A percentile compares a stretch with the other conserved stretches of the same genome.
Conservation (phyloP, 2,113 vertebrate species). For the Furnarius figulus region DNA sequence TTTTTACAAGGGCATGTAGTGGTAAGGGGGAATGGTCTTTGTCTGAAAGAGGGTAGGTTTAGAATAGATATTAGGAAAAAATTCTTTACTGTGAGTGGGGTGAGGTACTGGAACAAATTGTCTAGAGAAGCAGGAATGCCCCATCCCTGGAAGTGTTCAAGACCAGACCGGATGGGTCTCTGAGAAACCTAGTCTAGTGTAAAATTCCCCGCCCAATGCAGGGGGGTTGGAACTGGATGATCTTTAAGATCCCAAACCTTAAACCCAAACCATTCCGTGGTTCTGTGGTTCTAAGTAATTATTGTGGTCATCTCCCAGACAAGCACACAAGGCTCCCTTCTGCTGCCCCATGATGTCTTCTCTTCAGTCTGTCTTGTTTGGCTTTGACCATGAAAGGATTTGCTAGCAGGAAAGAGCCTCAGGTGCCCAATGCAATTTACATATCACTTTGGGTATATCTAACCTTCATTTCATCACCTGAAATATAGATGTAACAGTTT, state of each 20-base stretch:
- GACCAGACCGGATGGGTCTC: background rate
- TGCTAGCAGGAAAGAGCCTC: background rate
- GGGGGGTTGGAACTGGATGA: background rate
- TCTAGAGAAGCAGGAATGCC: background rate
- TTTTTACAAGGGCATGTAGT: background rate
- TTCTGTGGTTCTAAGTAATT: background rate
- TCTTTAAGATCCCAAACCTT: background rate
- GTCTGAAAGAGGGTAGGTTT: background rate
- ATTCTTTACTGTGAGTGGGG: background rate
- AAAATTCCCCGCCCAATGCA: background rate
- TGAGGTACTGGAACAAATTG: background rate
- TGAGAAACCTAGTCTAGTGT: background rate
- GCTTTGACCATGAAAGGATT: background rate
- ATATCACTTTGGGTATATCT: background rate
- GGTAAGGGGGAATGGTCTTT: background rate
- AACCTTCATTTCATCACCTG: background rate
- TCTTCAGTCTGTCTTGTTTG: background rate
- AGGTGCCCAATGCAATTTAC: background rate
- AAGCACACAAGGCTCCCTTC: background rate
- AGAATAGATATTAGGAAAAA: background rate
- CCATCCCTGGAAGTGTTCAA: background rate
- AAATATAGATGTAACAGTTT: background rate
- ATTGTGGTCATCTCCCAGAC: background rate
- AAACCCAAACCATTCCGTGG: background rate
- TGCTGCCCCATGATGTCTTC: background rate